These are phyloP conservation scores for Marisa cornuarietis DNA, from an alignment of 1,140 invertebrate genomes.

Conservation along the genomic window DNA sequence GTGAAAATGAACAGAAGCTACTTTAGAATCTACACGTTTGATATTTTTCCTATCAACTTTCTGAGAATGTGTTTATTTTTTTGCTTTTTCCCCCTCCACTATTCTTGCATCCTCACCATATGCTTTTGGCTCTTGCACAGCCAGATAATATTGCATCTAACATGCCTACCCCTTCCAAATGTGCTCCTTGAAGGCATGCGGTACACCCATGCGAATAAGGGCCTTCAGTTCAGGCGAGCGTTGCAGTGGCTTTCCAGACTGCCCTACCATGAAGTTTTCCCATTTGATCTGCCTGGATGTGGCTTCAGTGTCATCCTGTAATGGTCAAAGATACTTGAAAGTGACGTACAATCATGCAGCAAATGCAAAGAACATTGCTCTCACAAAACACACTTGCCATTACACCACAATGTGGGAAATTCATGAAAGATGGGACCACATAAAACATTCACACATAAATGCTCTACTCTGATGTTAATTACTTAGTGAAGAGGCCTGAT, in stretches of 20 bases:
- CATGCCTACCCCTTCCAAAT: conserved; percentile 67
- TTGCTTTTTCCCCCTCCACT: too few species aligned
- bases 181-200: conserved; percentile 65
- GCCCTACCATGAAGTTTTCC: conserved; percentile 66
- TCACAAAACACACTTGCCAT: not conserved
- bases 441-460: too few species aligned
- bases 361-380: not conserved
- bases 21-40: too few species aligned
- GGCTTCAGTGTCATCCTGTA: conserved; percentile 47
- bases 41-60: too few species aligned
- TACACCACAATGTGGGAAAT: too few species aligned
- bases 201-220: conserved; percentile 69
- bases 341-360: too few species aligned
- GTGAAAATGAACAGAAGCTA: too few species aligned
- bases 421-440: too few species aligned
- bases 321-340: not conserved
- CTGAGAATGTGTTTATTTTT: too few species aligned
- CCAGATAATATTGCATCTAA: not conserved
- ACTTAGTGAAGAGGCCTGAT: not conserved
- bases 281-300: conserved; percentile 61
- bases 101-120: too few species aligned
- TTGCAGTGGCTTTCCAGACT: conserved; percentile 49
- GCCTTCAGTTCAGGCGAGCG: conserved; percentile 63
- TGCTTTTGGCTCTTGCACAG: too few species aligned
- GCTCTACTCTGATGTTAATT: too few species aligned